These are phyloP conservation scores for Eueides isabella DNA, from an alignment of 1,140 invertebrate genomes.

Conservation along the genomic window DNA sequence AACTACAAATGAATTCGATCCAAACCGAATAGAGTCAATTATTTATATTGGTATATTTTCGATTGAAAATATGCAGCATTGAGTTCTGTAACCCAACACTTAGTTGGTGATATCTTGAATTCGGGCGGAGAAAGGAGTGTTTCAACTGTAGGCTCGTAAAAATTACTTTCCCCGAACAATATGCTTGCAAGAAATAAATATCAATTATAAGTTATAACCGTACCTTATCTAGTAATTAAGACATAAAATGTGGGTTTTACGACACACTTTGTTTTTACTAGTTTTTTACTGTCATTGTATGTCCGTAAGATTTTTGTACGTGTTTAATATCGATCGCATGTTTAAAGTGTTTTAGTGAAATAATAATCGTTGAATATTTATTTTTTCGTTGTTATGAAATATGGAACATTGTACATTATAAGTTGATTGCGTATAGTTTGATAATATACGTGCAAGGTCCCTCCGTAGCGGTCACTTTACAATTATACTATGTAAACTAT, in stretches of 20 bases:
- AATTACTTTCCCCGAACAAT: neutral
- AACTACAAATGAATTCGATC: too few species aligned
- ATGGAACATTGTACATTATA: too few species aligned
- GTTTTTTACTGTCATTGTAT: conserved; percentile 3
- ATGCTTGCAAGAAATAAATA: neutral
- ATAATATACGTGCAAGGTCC: too few species aligned
- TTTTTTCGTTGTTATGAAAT: neutral
- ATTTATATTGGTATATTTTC: too few species aligned
- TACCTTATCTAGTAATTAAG: conserved; percentile 13
- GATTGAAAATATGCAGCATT: neutral
- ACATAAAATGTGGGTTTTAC: conserved; percentile 1
- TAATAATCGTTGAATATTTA: neutral
- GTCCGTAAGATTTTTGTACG: conserved; percentile 4
- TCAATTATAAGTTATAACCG: neutral
- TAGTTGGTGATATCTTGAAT: neutral
- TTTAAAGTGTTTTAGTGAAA: neutral
- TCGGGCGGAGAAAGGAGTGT: neutral
- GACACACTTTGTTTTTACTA: neutral
- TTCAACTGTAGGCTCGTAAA: neutral
- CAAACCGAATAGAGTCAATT: too few species aligned
- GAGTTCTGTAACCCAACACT: too few species aligned
- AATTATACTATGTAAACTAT: too few species aligned
- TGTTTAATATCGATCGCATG: neutral
- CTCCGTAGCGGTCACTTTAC: too few species aligned
- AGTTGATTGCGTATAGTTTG: too few species aligned